Conservation (phyloP, 2,797 vertebrate species). For the Rhinella marina region DNA sequence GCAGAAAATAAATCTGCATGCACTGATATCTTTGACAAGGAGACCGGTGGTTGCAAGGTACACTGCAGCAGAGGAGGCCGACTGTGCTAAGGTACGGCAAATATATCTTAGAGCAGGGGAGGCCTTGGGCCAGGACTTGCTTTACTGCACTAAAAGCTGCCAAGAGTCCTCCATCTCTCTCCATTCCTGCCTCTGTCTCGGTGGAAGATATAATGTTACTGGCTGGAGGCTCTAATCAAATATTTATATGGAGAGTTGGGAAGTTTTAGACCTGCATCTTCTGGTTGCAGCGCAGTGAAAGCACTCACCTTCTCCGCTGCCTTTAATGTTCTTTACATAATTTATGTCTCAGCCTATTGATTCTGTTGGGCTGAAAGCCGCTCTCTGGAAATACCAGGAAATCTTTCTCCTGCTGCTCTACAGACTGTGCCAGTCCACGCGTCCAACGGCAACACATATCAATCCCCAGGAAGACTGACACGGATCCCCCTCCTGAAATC, state of each 20-base stretch:
- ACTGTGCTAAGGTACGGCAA: background rate
- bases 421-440: background rate
- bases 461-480: background rate
- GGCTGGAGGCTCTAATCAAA: conserved; percentile 46
- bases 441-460: background rate
- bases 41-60: too few relatives aligned
- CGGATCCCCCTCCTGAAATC: background rate
- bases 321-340: conserved; percentile 59
- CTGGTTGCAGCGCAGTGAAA: conserved; percentile 34
- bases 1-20: background rate
- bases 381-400: conserved; percentile 55
- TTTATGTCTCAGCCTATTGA: conserved; percentile 54
- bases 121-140: background rate
- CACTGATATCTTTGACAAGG: too few relatives aligned
- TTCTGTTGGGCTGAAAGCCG: conserved; percentile 53
- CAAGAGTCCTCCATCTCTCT: background rate
- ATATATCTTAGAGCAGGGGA: background rate
- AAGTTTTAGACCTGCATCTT: conserved; percentile 48
- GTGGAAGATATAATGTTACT: conserved; percentile 32
- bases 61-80: background rate
- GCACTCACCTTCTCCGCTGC: conserved; percentile 56
- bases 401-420: background rate
- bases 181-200: background rate
- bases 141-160: conserved; percentile 19
- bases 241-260: conserved; percentile 55